Base-by-base conservation (phyloP, 2,888 invertebrate genomes). In the Melikaiella ostensackeni region DNA sequence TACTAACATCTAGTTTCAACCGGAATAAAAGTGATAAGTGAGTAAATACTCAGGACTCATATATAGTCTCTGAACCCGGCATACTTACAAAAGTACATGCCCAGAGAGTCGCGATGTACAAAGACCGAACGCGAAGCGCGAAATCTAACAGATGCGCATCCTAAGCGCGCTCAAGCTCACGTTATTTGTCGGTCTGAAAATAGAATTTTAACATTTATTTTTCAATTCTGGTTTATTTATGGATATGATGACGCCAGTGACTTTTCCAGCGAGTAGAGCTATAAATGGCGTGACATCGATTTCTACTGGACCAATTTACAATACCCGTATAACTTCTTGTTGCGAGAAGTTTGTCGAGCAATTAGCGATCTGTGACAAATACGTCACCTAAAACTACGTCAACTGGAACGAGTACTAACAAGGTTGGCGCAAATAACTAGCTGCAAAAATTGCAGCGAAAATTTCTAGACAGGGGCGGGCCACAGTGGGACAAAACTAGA, bases 271-370 rank as follows among this genome's bases (percentile, higher is more conserved):
- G 33, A 19, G 78, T 21, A 75, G 75, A 46, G 13, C 21, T 70
- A 70, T 70, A 70, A 50, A 70, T 70, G 75, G 79, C 81, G 82
- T 82, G 83, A 83, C 83, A 84, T 84, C 83, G 84, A 84, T 84
- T 84, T 84, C 83, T 81, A 84, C 84, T 83, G 80, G 84, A 82
- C 81, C 83, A 80, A 83, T 84, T 84, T 81, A 74, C 50, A 70
- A 50, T 70, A 50, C 70, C 21, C 50, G 50, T 70, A 50, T 70
- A 70, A 50, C 50, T 70, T 70, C 70, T 70, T 70, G 70, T 70
- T 70, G 50, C 50, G 81, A 82, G 82, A 84, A 84, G 80, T 83
- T 83, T 79, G 81, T 81, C 80, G 77, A 81, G 84, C 84, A 85
- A 85, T 85, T 84, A 85, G 83, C 82, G 83, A 80, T 79, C 80